Base-by-base conservation (phyloP, 2,888 invertebrate species). In the Ptycholaimellus sp. region DNA sequence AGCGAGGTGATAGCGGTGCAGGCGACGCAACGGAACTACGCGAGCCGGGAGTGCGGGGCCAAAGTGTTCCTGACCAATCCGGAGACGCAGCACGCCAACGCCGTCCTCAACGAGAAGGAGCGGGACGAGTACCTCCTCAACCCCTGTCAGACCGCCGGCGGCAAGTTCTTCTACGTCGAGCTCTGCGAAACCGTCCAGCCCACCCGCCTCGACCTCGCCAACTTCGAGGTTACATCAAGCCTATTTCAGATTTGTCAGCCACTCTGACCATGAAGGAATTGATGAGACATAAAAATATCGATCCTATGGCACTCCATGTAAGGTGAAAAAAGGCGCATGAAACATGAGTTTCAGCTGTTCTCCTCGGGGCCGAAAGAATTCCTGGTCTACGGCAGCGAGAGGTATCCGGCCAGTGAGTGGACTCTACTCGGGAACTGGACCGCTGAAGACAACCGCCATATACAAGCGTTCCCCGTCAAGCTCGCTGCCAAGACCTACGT, bases 41-140 rank as follows among this genome's bases (percentile, higher is more conserved):
- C 93, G 2, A 81, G 85, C 1, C 74, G 76, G 3, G 85, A 83
- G 53, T 99, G 96, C 64, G 93, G 93, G 1, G 87, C 96, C 1
- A 96, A 99, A 66, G 72, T 96, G 22, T 72, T 87, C 2, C 76
- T 77, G 18, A 72, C 77, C 3, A 96, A 96, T 64, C 73, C 78
- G 0, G 93, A 90, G 64, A 76, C 90, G 1, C 73, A 75, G 42
- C 80, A 83, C 47, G 51, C 59, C 3, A 58, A 55, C 70, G 75
- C 78, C 33, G 74, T 96, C 33, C 65, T 96, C 35, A 80, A 78
- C 34, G 73, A 80, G 3, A 42, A 42, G 19, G 38, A 79, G 40
- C 70, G 74, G 45, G 96, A 99, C 62, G 93, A 96, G 58, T 99
- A 99, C 60, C 81, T 93, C 75, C 69, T 93, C 41, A 93, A 87